Evolutionary conservation across 2,888 invertebrate species (phyloP), one percentile per base, ranked within the genome.

Genomic region (Aromia moschata): DNA sequence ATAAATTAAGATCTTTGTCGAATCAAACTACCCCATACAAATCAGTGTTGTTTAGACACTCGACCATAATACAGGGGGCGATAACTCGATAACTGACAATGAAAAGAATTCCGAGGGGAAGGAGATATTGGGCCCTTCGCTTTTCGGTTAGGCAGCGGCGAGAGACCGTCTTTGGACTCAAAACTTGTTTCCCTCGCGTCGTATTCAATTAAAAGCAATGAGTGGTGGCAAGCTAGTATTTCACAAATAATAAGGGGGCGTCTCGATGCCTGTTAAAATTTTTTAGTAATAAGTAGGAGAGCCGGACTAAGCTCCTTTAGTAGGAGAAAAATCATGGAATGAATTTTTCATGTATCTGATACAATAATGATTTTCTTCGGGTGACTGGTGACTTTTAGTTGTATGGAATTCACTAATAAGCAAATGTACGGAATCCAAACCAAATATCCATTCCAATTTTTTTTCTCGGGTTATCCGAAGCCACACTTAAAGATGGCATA

Each of bases 131-230:
- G 72, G 46, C 30, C 43, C 14, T 55, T 56, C 36, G 17, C 25
- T 12, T 12, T 9, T 11, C 9, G 30, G 33, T 25, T 7, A 16
- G 15, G 7, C 12, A n/a, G n/a, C n/a, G 17, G 2, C 14, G 10
- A 12, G 38, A 15, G 56, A 40, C 25, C 31, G 44, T 36, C 40
- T 37, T 36, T 36, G 49, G 30, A 62, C 64, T 67, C 73, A 60
- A 69, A 70, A 71, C 66, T 73, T 63, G 49, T 41, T 59, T 72
- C 68, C 66, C 45, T 53, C 51, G 65, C 68, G 66, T 66, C 65
- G 70, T 67, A 71, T 77, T 76, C 77, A 77, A 77, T 77, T 77
- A 77, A 76, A 76, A 73, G 64, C 73, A 72, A 76, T 77, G 77
- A 77, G 77, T 77, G 75, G 75, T 74, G 73, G 75, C 74, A 74